Conservation (phyloP, 37 sponge, comb jelly and placozoan species). For the Haliclona indistincta region DNA sequence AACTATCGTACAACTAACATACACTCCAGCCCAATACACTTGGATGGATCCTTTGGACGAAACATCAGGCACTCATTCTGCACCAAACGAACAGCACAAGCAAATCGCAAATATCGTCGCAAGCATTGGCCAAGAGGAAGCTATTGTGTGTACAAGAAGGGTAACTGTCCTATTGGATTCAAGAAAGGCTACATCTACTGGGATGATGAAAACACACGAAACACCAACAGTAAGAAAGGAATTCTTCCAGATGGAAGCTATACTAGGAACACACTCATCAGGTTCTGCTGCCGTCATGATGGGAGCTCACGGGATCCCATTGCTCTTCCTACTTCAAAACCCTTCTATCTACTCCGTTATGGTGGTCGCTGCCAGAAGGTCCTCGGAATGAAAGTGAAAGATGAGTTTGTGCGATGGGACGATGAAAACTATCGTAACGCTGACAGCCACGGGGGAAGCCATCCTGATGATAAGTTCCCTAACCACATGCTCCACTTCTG, state of each 20-base stretch:
- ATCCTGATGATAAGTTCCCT: neutral
- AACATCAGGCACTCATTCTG: neutral
- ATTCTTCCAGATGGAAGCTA: slow-evolving; percentile 43
- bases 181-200: slow-evolving; percentile 6
- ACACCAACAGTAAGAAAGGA: neutral
- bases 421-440: slow-evolving; percentile 10
- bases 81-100: neutral
- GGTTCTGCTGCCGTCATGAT: slow-evolving; percentile 39
- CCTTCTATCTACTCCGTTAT: slow-evolving; percentile 12
- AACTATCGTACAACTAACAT: neutral
- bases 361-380: slow-evolving; percentile 19
- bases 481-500: slow-evolving; percentile 29
- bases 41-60: neutral
- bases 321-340: slow-evolving; percentile 12
- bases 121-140: slow-evolving; percentile 28
- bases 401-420: slow-evolving; percentile 28
- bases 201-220: slow-evolving; percentile 38
- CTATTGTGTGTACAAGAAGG: slow-evolving; percentile 30
- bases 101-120: neutral
- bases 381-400: neutral
- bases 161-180: slow-evolving; percentile 23
- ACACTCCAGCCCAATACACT: neutral
- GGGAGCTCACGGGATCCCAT: neutral
- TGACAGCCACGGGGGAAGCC: neutral
- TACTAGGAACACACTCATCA: slow-evolving; percentile 3